A percentile compares a stretch with the other conserved stretches of the same genome.
phyloP scores from a whole-genome alignment of 2,113 vertebrate species.

The Oxygymnocypris stewartii region DNA sequence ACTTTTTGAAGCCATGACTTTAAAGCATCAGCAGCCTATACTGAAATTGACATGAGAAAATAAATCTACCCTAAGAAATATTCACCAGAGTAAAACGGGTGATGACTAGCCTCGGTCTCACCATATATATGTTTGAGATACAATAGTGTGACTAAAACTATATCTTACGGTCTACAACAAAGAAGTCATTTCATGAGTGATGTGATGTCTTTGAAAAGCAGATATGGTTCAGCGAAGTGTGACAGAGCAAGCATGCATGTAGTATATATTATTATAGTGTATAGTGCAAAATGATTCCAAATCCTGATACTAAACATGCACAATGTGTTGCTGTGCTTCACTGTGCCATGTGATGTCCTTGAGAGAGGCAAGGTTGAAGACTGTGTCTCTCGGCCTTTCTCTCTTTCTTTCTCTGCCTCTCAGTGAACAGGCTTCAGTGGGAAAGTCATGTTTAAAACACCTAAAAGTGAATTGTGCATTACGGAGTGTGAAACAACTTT shows the following conservation, averaged over 20 bases:
- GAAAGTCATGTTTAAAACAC: not conserved
- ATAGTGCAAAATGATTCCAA: not conserved
- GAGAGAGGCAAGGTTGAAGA: conserved; percentile 33
- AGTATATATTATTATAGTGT: not conserved
- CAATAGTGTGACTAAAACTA: too few relatives aligned
- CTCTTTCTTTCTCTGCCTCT: not conserved
- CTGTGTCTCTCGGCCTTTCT: conserved; percentile 20
- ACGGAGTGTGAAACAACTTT: not conserved
- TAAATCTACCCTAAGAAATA: not conserved
- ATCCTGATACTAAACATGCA: conserved; percentile 14
- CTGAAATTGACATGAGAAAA: not conserved
- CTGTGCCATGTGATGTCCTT: conserved; percentile 30
- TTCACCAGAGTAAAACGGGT: not conserved
- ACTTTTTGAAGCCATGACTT: not conserved
- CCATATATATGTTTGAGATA: not conserved
- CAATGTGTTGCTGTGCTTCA: conserved; percentile 1
- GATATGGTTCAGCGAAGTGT: not conserved
- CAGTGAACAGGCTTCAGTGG: not conserved
- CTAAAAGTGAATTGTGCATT: not conserved
- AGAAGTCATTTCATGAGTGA: not conserved
- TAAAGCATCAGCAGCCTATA: not conserved
- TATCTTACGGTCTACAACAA: not conserved
- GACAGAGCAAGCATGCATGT: not conserved
- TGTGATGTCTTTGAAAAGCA: not conserved
- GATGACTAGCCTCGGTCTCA: not conserved